Evolutionary conservation across 2,797 vertebrate species (phyloP).

Genomic region (Sebastes elongatus): DNA sequence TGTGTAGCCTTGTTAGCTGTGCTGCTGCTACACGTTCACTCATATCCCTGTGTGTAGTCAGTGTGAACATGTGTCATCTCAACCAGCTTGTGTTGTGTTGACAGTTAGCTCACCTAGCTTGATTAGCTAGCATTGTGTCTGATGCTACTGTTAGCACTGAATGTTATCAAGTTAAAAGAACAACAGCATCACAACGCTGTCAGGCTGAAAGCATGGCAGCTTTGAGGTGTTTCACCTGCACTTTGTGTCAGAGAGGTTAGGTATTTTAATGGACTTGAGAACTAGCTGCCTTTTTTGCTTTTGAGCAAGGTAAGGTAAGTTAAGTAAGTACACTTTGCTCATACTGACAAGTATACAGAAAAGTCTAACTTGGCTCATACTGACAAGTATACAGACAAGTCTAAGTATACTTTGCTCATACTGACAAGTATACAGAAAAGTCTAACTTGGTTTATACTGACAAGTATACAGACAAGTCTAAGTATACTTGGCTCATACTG

Average conservation of each 20-base stretch:
- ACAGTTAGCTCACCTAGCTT: constrained; percentile 8
- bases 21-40: neutral
- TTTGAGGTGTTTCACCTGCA: neutral
- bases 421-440: too few relatives aligned
- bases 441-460: too few relatives aligned
- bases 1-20: neutral
- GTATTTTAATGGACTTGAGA: neutral
- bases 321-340: too few relatives aligned
- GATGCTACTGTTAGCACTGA: constrained; percentile 11
- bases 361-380: fast-evolving
- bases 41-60: fast-evolving
- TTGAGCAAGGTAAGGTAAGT: fast-evolving
- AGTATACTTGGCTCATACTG: too few relatives aligned
- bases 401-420: too few relatives aligned
- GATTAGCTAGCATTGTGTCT: neutral
- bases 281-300: neutral
- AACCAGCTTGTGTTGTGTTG: neutral
- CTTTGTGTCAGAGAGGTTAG: fast-evolving
- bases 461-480: too few relatives aligned
- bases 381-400: too few relatives aligned
- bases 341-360: too few relatives aligned
- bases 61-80: fast-evolving
- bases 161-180: neutral
- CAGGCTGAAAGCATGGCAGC: fast-evolving
- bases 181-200: neutral